Evolutionary conservation across 2,113 vertebrate genomes (phyloP), one percentile per base, ranked within the genome.

Genomic region (Passer montanus): DNA sequence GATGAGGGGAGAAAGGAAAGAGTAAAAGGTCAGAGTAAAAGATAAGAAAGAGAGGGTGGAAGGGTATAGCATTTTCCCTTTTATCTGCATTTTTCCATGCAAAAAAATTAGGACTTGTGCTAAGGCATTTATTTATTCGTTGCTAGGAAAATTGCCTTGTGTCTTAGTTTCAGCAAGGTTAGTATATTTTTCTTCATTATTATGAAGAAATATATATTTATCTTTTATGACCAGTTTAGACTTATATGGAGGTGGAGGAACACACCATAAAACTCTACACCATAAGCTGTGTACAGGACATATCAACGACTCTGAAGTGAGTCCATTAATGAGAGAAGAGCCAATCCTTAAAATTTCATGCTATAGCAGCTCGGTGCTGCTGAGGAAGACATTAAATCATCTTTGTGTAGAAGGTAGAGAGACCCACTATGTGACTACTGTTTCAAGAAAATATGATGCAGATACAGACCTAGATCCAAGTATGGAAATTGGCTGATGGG

Each of bases 361-460:
- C 89, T 90, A 53, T 2, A 86, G 78, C 70, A 86, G 91, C 90
- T 97, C 95, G 88, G 76, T 26, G 43, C 66, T 97, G 70, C 81
- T 63, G 67, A 62, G 83, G 87, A 96, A 95, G 92, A 93, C 16
- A 88, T 91, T 97, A 95, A 96, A 95, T 97, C 94, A 92, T 8
- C 1, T 94, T 83, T 93, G 84, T 92, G 83, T 83, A 85, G 92
- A 97, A 97, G 89, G 96, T 81, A 59, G 87, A 87, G 56, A 86
- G 90, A 91, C 79, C 41, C 2, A 14, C 58, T 62, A 35, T 13
- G 5, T 9, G 55, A 94, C 96, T 96, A 90, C 93, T 63, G 95
- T 97, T 98, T 98, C 93, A 88, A 93, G 97, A 94, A 91, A 94
- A 91, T 94, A 75, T 84, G 87, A 84, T 86, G 96, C 82, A 84